Percentiles rank a stretch among this genome's conserved stretches.
phyloP scores from a whole-genome alignment of 2,113 vertebrate genomes.

The Corythoichthys haematopterus region DNA sequence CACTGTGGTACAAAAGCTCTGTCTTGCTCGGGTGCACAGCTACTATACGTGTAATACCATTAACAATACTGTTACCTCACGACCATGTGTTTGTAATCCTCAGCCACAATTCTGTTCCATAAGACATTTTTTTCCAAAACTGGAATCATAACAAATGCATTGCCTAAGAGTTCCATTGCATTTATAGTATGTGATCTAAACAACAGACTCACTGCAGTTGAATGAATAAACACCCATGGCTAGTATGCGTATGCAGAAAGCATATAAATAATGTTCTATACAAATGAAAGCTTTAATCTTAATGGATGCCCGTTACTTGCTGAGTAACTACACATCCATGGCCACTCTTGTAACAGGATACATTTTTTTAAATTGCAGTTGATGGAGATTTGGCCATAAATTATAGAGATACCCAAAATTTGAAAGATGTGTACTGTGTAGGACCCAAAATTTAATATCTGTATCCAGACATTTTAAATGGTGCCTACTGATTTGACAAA shows the following conservation, averaged over 20 bases:
- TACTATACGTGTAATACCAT: constrained; percentile 9
- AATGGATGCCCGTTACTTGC: no score
- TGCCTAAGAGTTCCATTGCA: no score
- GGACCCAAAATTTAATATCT: background rate
- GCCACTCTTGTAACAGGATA: no score
- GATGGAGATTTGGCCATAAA: background rate
- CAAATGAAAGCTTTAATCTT: no score
- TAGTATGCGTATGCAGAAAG: background rate
- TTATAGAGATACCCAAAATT: background rate
- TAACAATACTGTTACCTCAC: constrained; percentile 1
- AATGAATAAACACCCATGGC: background rate
- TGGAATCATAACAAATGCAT: background rate
- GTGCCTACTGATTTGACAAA: background rate
- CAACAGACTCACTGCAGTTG: background rate
- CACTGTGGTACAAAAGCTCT: constrained; percentile 34
- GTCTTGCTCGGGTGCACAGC: constrained; percentile 14
- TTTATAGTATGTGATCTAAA: background rate
- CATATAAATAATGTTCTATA: no score
- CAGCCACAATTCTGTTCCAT: background rate
- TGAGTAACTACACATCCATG: no score
- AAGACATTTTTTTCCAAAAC: background rate
- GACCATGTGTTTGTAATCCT: background rate
- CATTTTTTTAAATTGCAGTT: background rate
- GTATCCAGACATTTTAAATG: background rate
- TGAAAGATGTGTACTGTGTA: background rate